These are phyloP conservation scores for Erpobdella octoculata DNA, from an alignment of 2,888 invertebrate genomes.

Conservation along the genomic window DNA sequence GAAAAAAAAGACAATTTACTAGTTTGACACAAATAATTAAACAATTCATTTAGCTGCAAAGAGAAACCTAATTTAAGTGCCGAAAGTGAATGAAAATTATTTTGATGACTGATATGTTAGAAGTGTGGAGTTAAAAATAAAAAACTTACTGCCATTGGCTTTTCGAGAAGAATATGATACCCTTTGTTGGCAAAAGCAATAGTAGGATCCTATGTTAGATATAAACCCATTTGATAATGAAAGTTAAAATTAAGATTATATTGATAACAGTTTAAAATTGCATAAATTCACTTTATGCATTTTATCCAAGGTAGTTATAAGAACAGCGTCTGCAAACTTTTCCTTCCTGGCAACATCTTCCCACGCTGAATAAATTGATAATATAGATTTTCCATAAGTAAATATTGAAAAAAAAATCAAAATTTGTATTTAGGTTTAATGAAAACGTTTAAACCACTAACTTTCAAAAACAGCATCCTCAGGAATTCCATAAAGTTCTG, in stretches of 20 bases:
- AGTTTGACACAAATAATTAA: too few species aligned
- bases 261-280: neutral
- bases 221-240: too few species aligned
- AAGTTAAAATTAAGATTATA: slow-evolving; percentile 5
- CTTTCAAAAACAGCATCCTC: slow-evolving; percentile 15
- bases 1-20: slow-evolving; percentile 10
- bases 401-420: neutral
- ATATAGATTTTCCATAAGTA: neutral
- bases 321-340: slow-evolving; percentile 50
- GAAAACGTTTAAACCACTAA: neutral
- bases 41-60: too few species aligned
- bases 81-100: too few species aligned
- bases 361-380: slow-evolving; percentile 28
- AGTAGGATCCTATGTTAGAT: slow-evolving; percentile 46
- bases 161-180: slow-evolving; percentile 54
- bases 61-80: too few species aligned
- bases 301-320: slow-evolving; percentile 49
- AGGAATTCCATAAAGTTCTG: slow-evolving; percentile 38
- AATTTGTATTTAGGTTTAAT: neutral
- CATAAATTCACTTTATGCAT: slow-evolving; percentile 43
- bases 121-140: neutral
- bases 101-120: too few species aligned
- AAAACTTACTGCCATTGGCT: slow-evolving; percentile 53
- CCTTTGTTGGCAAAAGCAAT: slow-evolving; percentile 51
- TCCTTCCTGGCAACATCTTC: slow-evolving; percentile 34